These are phyloP conservation scores for Microtus richardsoni DNA, from an alignment of 2,113 vertebrate genomes.

Conservation along the genomic window DNA sequence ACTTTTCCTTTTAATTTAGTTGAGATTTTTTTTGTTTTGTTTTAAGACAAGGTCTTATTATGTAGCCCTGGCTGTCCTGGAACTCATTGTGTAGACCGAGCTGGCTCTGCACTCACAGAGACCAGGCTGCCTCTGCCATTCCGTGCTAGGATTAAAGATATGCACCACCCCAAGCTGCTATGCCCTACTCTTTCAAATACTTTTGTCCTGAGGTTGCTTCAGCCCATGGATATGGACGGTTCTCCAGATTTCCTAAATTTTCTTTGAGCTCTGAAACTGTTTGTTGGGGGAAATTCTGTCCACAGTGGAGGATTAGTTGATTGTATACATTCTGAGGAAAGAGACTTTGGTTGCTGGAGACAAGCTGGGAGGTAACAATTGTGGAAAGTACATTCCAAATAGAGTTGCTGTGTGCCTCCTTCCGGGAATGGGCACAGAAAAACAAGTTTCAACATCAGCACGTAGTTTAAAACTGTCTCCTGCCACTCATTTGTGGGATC, in stretches of 20 bases:
- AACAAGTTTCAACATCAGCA: neutral
- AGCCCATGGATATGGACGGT: neutral
- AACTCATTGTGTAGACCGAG: neutral
- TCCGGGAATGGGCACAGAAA: neutral
- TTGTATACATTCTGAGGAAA: slow-evolving; percentile 8
- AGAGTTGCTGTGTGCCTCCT: neutral
- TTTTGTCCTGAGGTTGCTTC: neutral
- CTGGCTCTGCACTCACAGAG: neutral
- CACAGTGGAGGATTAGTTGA: neutral
- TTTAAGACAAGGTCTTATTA: neutral
- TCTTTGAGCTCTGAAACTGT: neutral
- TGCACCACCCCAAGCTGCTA: neutral
- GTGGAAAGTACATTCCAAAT: slow-evolving; percentile 1
- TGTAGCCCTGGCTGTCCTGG: neutral
- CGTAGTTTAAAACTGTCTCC: neutral
- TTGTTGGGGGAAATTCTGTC: neutral
- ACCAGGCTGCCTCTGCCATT: neutral
- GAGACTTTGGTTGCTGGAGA: neutral
- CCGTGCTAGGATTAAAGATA: neutral
- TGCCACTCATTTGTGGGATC: neutral
- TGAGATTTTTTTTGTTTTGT: neutral
- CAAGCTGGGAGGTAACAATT: neutral
- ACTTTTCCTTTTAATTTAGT: neutral
- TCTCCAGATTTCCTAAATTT: neutral
- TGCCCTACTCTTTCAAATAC: neutral